phyloP scores from a whole-genome alignment of 2,113 vertebrate genomes.

The Agapornis roseicollis region DNA sequence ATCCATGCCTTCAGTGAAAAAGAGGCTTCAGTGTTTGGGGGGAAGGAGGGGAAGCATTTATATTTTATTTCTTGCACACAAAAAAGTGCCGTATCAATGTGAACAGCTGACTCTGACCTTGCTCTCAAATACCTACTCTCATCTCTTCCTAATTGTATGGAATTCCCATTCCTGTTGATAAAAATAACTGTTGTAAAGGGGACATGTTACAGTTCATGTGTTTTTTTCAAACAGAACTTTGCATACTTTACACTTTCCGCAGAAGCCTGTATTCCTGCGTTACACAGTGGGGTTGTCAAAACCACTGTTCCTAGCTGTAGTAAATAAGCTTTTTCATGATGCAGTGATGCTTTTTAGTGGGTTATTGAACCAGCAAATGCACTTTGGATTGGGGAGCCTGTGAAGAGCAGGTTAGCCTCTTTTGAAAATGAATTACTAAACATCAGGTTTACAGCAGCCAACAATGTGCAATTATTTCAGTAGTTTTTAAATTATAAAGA shows the following conservation, averaged over 20 bases:
- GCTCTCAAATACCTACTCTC: background rate
- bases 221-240: background rate
- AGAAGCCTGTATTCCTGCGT: background rate
- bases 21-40: background rate
- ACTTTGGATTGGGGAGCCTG: background rate
- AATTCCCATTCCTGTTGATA: background rate
- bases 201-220: background rate
- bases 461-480: background rate
- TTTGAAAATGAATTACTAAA: background rate
- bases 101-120: background rate
- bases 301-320: background rate
- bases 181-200: background rate
- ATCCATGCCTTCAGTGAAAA: background rate
- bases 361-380: background rate
- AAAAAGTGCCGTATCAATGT: background rate
- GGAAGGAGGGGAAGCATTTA: background rate
- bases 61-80: background rate
- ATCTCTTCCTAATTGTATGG: background rate
- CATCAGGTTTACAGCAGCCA: background rate
- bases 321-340: background rate
- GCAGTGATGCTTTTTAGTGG: background rate
- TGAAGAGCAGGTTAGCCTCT: background rate
- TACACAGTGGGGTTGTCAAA: background rate
- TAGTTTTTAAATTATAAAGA: background rate
- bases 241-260: background rate